A percentile compares a stretch with the other conserved stretches of the same genome.
phyloP scores from a whole-genome alignment of 2,113 vertebrate species.

The Calypte anna region DNA sequence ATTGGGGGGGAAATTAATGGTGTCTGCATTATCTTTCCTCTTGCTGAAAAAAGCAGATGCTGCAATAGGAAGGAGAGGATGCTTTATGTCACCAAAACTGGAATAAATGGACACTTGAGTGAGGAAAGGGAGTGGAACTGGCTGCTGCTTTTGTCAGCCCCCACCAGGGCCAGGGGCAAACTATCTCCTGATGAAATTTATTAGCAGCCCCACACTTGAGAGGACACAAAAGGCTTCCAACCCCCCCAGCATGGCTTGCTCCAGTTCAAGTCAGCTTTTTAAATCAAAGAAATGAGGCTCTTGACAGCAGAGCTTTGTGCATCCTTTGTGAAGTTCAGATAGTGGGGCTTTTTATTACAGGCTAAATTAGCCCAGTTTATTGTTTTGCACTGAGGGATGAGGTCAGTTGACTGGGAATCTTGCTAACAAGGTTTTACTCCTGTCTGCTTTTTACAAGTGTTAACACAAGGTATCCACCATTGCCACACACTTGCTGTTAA shows the following conservation, averaged over 20 bases:
- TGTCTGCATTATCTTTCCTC: background rate
- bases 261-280: constrained; percentile 29
- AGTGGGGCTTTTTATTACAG: background rate
- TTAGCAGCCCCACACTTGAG: background rate
- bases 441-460: background rate
- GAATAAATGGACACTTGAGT: background rate
- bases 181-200: background rate
- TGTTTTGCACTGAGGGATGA: constrained; percentile 47
- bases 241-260: background rate
- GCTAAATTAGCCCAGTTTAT: constrained; percentile 56
- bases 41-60: background rate
- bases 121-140: background rate
- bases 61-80: background rate
- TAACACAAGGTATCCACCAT: background rate
- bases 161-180: background rate
- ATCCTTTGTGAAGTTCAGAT: constrained; percentile 43
- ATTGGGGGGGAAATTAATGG: background rate
- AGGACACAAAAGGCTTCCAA: constrained; percentile 20
- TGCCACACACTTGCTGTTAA: background rate
- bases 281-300: constrained; percentile 53
- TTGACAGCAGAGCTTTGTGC: constrained; percentile 62
- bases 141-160: background rate
- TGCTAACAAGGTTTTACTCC: constrained; percentile 52
- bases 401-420: constrained; percentile 53
- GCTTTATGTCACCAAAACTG: background rate